A percentile compares a stretch with the other conserved stretches of the same genome.
Evolutionary conservation across 2,113 vertebrate species (phyloP).

Genomic region (Dipodomys stephensi): DNA sequence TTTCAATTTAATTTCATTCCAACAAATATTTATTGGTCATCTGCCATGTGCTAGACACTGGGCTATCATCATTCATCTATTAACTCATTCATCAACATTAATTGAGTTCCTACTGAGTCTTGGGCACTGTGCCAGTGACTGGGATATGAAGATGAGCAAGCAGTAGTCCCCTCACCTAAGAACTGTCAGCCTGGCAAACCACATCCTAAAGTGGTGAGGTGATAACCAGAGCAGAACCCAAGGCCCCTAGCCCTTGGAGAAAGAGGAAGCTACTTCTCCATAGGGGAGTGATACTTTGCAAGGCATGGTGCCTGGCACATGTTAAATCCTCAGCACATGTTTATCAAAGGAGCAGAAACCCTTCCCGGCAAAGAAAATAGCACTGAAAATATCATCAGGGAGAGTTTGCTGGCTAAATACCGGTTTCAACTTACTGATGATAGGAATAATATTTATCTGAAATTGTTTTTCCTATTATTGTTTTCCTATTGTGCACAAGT

Average conservation of each 20-base stretch:
- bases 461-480: constrained; percentile 33
- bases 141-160: constrained; percentile 12
- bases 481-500: constrained; percentile 39
- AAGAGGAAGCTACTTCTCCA: constrained; percentile 17
- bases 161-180: background rate
- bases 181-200: background rate
- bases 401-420: background rate
- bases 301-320: background rate
- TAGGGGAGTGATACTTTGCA: background rate
- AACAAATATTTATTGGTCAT: constrained; percentile 65
- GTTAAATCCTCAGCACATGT: background rate
- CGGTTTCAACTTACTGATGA: background rate
- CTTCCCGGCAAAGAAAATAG: background rate
- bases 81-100: constrained; percentile 74
- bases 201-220: background rate
- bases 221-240: background rate
- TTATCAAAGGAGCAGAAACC: constrained; percentile 22
- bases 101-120: constrained; percentile 63
- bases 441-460: background rate
- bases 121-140: constrained; percentile 39
- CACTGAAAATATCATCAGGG: background rate
- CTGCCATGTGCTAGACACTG: constrained; percentile 55
- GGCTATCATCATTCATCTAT: constrained; percentile 64
- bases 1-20: constrained; percentile 54
- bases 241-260: background rate